Conservation (phyloP, 2,797 vertebrate species). For the Catharus ustulatus region DNA sequence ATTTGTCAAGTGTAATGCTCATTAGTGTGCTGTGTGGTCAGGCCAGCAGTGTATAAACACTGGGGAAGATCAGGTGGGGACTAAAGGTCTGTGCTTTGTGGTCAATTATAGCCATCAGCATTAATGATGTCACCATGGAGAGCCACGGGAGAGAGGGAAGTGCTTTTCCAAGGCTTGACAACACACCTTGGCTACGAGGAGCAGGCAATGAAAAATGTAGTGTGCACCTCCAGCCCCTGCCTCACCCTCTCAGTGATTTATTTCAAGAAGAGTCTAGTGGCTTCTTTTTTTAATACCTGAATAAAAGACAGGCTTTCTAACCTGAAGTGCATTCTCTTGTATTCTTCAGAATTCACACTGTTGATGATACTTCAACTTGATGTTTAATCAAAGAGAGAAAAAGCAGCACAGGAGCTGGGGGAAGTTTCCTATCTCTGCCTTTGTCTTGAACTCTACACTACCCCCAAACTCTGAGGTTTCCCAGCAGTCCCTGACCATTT, state of each 20-base stretch:
- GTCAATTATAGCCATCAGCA: constrained; percentile 55
- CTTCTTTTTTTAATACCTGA: neutral
- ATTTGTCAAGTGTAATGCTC: constrained; percentile 60
- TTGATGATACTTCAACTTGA: constrained; percentile 47
- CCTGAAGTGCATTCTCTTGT: constrained; percentile 51
- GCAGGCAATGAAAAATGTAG: constrained; percentile 27
- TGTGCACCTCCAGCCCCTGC: constrained; percentile 23
- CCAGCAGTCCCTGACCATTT: neutral
- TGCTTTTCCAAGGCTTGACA: constrained; percentile 32
- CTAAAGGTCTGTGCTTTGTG: constrained; percentile 59
- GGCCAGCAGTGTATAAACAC: constrained; percentile 42
- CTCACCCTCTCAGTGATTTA: constrained; percentile 25
- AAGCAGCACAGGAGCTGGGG: neutral
- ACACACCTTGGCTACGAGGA: neutral
- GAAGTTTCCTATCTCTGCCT: neutral
- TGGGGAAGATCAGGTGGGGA: constrained; percentile 34
- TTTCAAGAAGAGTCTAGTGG: constrained; percentile 55
- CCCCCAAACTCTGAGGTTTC: neutral
- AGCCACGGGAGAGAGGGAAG: neutral
- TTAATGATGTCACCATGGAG: constrained; percentile 52
- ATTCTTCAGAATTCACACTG: constrained; percentile 17
- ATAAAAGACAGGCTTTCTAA: constrained; percentile 53
- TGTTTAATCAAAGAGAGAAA: constrained; percentile 36
- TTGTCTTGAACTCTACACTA: neutral
- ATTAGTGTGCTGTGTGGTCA: constrained; percentile 56